Percentiles rank a stretch among this genome's conserved stretches.
phyloP scores from a whole-genome alignment of 2,888 invertebrate species.

The Cylindroiulus punctatus region DNA sequence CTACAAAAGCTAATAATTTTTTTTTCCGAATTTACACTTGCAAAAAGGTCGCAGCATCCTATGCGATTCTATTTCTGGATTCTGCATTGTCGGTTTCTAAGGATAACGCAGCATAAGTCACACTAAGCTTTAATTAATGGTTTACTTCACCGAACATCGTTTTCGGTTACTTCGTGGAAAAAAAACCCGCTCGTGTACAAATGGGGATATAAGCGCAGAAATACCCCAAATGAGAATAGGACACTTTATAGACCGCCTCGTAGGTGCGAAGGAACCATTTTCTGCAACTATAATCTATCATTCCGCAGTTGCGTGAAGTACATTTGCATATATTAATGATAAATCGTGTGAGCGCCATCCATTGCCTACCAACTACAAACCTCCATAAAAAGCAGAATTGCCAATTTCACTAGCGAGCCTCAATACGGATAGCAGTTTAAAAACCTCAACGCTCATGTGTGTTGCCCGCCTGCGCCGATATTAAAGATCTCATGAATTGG shows the following conservation, averaged over 20 bases:
- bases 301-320: not conserved
- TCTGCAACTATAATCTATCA: not conserved
- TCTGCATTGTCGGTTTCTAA: not conserved
- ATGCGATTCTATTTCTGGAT: no score
- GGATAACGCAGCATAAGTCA: not conserved
- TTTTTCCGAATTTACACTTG: no score
- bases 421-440: not conserved
- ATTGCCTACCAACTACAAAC: not conserved
- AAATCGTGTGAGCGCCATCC: constrained; percentile 13
- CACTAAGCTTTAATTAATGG: not conserved
- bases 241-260: not conserved
- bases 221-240: not conserved
- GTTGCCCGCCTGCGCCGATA: not conserved
- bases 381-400: constrained; percentile 3
- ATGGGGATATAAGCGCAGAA: not conserved
- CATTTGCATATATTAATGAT: constrained; percentile 36
- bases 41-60: no score
- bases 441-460: not conserved
- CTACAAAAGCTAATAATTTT: no score
- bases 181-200: not conserved
- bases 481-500: constrained; percentile 27
- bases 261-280: constrained; percentile 2
- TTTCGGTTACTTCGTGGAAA: not conserved
- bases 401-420: not conserved
- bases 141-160: not conserved